A percentile compares a stretch with the other conserved stretches of the same genome.
Conservation (phyloP, 2,797 vertebrate species). For the Octomys mimax region DNA sequence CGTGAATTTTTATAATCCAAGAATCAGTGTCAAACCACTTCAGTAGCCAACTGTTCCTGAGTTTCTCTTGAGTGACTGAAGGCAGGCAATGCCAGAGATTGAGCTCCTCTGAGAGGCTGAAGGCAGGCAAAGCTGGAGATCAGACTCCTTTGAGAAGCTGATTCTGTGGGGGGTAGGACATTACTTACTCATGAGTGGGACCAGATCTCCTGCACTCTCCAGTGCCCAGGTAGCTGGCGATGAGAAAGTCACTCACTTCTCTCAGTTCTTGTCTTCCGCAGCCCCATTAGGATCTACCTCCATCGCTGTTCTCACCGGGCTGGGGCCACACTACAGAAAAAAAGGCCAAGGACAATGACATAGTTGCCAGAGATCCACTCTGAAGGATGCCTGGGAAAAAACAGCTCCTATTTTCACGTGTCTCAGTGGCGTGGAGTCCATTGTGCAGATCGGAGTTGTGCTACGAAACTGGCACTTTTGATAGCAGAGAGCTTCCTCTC, state of each 20-base stretch:
- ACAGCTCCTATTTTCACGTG: fast-evolving
- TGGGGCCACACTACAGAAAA: too few relatives aligned
- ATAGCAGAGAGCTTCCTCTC: neutral
- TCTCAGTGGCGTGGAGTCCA: neutral
- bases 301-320: neutral
- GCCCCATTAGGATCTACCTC: neutral
- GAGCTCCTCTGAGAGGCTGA: neutral
- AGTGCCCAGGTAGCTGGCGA: too few relatives aligned
- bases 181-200: fast-evolving
- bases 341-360: neutral
- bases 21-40: neutral
- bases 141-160: neutral
- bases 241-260: neutral
- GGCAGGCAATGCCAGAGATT: too few relatives aligned
- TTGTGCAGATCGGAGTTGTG: neutral
- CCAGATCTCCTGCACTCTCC: fast-evolving
- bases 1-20: neutral
- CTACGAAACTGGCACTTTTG: fast-evolving
- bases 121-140: too few relatives aligned
- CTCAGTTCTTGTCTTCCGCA: too few relatives aligned
- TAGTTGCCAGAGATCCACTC: fast-evolving
- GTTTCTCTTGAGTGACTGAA: neutral
- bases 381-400: too few relatives aligned
- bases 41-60: neutral
- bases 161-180: neutral